phyloP scores from a whole-genome alignment of 1,140 invertebrate species.

The Saccostrea cuccullata region DNA sequence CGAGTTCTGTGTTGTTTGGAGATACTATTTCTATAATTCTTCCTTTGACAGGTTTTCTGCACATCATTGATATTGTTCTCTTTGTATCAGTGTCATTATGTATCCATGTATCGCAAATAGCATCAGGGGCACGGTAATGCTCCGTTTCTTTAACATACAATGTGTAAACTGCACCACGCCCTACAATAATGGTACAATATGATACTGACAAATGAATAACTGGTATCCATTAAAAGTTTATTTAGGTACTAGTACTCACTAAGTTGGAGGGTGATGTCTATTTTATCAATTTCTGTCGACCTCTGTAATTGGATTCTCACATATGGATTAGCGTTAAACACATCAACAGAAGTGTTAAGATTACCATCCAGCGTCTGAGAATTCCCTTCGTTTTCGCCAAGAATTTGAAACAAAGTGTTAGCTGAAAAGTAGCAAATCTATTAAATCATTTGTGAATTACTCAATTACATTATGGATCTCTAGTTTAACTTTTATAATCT shows the following conservation, averaged over 20 bases:
- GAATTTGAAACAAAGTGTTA: neutral
- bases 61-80: neutral
- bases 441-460: neutral
- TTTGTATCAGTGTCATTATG: neutral
- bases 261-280: neutral
- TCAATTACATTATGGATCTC: too few relatives aligned
- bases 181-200: neutral
- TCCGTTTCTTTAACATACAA: neutral
- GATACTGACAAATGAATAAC: neutral
- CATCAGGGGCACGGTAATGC: neutral
- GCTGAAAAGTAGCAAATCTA: neutral
- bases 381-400: neutral
- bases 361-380: neutral
- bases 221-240: neutral
- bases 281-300: neutral
- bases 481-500: too few relatives aligned
- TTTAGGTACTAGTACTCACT: too few relatives aligned
- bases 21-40: neutral
- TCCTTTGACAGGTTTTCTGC: neutral
- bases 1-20: neutral
- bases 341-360: neutral
- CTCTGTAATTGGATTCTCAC: neutral
- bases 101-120: neutral
- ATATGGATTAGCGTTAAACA: neutral
- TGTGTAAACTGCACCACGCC: neutral